Evolutionary conservation across 2,888 invertebrate species (phyloP).

Genomic region (Acrobasis repandana): DNA sequence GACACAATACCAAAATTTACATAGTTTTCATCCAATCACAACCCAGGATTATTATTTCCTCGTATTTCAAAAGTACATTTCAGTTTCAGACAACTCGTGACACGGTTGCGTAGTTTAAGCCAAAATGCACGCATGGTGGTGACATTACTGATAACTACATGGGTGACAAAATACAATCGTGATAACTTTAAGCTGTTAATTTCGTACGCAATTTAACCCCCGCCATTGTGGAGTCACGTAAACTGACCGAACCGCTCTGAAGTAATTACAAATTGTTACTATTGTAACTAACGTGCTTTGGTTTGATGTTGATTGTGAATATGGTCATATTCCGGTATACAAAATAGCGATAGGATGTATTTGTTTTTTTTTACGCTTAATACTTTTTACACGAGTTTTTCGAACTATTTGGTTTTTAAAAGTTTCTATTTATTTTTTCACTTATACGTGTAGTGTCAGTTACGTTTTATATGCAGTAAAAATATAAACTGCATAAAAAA

Average conservation of each 20-base stretch:
- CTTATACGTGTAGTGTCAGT: too few species aligned
- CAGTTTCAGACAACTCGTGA: not conserved
- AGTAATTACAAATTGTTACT: constrained; percentile 17
- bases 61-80: too few species aligned
- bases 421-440: too few species aligned
- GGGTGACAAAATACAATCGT: constrained; percentile 7
- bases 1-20: too few species aligned
- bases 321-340: not conserved
- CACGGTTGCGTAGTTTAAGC: not conserved
- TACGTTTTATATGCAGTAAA: too few species aligned
- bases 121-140: not conserved
- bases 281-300: constrained; percentile 7
- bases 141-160: constrained; percentile 4
- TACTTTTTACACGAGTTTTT: too few species aligned
- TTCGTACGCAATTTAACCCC: constrained; percentile 5
- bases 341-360: too few species aligned
- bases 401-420: too few species aligned
- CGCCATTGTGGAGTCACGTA: constrained; percentile 10
- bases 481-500: too few species aligned
- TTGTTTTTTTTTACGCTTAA: too few species aligned
- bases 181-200: constrained; percentile 7
- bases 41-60: too few species aligned
- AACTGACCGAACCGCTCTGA: constrained; percentile 13
- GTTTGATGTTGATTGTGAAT: constrained; percentile 3
- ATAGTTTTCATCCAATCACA: too few species aligned